phyloP scores from a whole-genome alignment of 2,113 vertebrate species.

The Pelecanus crispus region DNA sequence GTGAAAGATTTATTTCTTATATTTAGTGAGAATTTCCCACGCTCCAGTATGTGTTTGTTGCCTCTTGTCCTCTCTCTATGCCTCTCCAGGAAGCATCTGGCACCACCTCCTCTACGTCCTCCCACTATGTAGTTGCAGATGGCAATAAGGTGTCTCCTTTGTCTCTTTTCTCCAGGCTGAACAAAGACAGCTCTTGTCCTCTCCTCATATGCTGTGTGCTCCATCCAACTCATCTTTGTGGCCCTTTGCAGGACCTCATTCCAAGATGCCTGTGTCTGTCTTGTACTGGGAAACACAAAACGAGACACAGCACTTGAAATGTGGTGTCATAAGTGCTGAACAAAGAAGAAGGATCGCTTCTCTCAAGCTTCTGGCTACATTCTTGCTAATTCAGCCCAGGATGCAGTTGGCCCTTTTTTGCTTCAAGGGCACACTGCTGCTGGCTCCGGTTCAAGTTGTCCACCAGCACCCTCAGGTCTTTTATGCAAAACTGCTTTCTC shows the following conservation, averaged over 20 bases:
- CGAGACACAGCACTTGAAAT: not conserved
- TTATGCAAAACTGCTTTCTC: not conserved
- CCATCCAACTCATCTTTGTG: not conserved
- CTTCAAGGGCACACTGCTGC: not conserved
- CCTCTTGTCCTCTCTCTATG: not conserved
- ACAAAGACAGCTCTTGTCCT: not conserved
- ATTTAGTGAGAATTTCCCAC: not conserved
- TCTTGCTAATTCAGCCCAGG: not conserved
- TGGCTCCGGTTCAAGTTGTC: not conserved
- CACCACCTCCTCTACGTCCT: not conserved
- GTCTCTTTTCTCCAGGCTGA: not conserved
- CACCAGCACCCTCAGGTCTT: not conserved
- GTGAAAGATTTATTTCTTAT: not conserved
- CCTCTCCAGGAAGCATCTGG: not conserved
- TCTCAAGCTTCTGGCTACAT: not conserved
- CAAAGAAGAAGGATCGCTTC: not conserved
- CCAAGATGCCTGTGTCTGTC: fast-evolving
- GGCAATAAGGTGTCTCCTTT: not conserved
- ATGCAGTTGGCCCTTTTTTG: not conserved
- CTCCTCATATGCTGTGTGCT: fast-evolving
- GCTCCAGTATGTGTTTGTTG: not conserved
- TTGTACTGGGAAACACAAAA: too few species aligned
- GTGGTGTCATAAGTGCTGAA: not conserved
- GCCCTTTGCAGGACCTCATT: not conserved
- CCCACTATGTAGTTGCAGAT: fast-evolving